These are phyloP conservation scores for Podilymbus podiceps DNA, from an alignment of 2,113 vertebrate species.

Conservation along the genomic window DNA sequence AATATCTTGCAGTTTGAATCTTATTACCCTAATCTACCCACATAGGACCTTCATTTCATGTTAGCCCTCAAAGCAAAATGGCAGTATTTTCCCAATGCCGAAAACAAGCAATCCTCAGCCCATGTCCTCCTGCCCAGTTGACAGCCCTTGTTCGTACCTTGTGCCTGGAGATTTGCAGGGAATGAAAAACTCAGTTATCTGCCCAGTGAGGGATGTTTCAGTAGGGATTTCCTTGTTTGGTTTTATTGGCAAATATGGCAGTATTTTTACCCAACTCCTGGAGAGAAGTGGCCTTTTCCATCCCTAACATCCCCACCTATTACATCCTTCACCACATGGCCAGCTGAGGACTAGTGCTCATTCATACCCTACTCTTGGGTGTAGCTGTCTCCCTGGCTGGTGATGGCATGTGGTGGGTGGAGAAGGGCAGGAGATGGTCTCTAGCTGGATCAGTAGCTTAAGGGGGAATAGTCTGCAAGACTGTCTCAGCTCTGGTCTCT, in stretches of 20 bases:
- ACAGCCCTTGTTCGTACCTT: not conserved
- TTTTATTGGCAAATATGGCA: slow-evolving; percentile 6
- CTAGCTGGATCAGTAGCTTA: not conserved
- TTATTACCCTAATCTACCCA: not conserved
- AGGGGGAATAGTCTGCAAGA: not conserved
- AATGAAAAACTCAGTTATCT: not conserved
- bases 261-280: not conserved
- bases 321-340: rapidly evolving
- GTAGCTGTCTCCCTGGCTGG: rapidly evolving
- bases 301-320: not conserved
- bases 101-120: not conserved
- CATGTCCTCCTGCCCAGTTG: not conserved
- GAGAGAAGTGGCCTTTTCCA: not conserved
- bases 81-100: not conserved
- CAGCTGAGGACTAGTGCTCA: not conserved
- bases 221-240: not conserved
- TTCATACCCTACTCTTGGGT: not conserved
- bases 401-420: not conserved
- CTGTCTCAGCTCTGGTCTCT: not conserved
- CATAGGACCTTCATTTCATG: not conserved
- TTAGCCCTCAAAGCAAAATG: not conserved
- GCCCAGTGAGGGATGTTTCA: not conserved
- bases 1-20: not conserved
- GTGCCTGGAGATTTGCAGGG: not conserved
- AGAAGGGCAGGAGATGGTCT: not conserved